These are phyloP conservation scores for Progne subis DNA, from an alignment of 2,113 vertebrate species.

Conservation along the genomic window DNA sequence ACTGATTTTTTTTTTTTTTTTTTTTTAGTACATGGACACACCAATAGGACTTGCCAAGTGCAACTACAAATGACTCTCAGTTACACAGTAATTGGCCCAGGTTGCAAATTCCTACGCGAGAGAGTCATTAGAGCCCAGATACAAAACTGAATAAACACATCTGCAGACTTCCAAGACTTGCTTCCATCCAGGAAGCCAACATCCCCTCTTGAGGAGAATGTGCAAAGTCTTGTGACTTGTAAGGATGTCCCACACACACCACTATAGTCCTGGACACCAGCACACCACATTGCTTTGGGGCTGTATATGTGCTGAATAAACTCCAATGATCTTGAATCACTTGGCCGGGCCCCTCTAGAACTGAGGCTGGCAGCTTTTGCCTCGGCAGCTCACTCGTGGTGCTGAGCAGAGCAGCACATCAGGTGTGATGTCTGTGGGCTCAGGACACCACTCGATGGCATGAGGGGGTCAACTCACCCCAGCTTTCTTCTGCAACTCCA, in stretches of 20 bases:
- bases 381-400: neutral
- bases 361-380: fast-evolving
- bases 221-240: fast-evolving
- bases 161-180: neutral
- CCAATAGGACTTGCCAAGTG: neutral
- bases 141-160: neutral
- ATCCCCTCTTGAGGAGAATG: fast-evolving
- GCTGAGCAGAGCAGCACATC: fast-evolving
- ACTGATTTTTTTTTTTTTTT: neutral
- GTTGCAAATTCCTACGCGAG: neutral
- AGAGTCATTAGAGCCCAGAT: neutral
- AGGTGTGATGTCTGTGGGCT: neutral
- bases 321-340: neutral
- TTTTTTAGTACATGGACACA: neutral
- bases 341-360: neutral
- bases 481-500: neutral
- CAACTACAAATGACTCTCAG: neutral
- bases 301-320: neutral
- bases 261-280: neutral
- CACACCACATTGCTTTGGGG: neutral
- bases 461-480: fast-evolving
- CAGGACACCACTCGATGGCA: fast-evolving
- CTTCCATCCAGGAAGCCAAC: neutral
- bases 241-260: fast-evolving
- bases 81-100: neutral